Evolutionary conservation across 2,797 vertebrate species (phyloP).

Genomic region (Simalia tracyae): DNA sequence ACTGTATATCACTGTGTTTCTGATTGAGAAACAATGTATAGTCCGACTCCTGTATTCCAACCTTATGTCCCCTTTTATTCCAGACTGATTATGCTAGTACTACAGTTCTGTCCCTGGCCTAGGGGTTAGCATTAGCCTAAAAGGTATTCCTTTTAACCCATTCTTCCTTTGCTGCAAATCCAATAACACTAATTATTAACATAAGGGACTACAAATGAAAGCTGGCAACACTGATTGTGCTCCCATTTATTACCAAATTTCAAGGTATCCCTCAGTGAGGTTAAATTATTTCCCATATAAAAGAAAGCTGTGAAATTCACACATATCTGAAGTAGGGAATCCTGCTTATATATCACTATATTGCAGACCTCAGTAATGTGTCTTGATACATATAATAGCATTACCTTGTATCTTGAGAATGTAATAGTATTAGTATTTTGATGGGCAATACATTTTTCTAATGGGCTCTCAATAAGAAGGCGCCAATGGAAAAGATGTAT

Average conservation of each 20-base stretch:
- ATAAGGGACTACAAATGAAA: neutral
- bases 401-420: neutral
- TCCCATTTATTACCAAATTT: neutral
- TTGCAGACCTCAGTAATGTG: neutral
- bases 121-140: neutral
- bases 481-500: neutral
- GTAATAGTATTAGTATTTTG: neutral
- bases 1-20: neutral
- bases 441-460: neutral
- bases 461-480: neutral
- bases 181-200: neutral
- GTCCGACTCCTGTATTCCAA: neutral
- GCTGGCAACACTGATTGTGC: neutral
- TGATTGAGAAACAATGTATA: neutral
- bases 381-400: neutral
- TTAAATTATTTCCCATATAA: neutral
- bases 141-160: neutral
- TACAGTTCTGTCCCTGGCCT: neutral
- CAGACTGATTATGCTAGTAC: neutral
- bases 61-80: neutral
- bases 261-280: neutral
- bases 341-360: neutral
- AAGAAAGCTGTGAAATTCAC: neutral
- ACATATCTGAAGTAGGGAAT: neutral
- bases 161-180: neutral